Evolutionary conservation across 2,113 vertebrate genomes (phyloP).

Genomic region (Ageneiosus marmoratus): DNA sequence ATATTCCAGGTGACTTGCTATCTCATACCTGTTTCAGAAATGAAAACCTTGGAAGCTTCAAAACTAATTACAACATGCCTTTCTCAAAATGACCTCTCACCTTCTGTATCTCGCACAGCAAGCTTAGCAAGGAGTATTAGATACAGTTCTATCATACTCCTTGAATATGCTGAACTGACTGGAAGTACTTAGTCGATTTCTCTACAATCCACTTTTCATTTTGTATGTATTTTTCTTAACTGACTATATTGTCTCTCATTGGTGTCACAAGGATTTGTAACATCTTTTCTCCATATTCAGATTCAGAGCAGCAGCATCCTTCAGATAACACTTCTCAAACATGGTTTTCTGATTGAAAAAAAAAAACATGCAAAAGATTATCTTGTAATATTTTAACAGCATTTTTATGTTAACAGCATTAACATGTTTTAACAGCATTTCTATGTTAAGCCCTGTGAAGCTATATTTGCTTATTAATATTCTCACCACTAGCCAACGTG

Average conservation of each 20-base stretch:
- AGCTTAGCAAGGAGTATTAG: not conserved
- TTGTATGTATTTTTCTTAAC: not conserved
- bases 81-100: not conserved
- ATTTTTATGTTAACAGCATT: too few species aligned
- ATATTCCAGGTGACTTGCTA: not conserved
- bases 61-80: not conserved
- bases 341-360: not conserved
- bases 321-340: not conserved
- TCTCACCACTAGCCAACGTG: not conserved
- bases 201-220: not conserved
- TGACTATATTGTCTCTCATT: not conserved
- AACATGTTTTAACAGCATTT: too few species aligned
- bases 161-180: not conserved
- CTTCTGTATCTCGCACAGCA: not conserved
- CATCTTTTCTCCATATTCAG: not conserved
- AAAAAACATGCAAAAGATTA: too few species aligned
- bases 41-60: not conserved
- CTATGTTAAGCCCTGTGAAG: not conserved
- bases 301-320: not conserved
- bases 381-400: too few species aligned
- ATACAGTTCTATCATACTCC: not conserved
- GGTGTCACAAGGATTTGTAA: not conserved
- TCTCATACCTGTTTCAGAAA: not conserved
- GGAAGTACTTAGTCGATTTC: not conserved
- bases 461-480: not conserved